phyloP scores from a whole-genome alignment of 2,888 invertebrate species.

The Erpobdella octoculata region DNA sequence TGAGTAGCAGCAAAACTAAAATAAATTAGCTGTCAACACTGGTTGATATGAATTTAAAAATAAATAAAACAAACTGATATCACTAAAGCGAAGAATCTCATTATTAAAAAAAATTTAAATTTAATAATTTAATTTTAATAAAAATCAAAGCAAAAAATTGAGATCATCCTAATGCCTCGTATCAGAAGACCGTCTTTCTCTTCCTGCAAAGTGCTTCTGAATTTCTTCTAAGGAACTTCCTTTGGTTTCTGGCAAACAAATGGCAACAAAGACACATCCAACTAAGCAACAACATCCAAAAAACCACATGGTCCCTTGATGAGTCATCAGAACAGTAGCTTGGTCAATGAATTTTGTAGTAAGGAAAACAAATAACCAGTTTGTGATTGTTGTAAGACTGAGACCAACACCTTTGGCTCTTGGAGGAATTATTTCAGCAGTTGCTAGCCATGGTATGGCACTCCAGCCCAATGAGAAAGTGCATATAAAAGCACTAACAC shows the following conservation, averaged over 20 bases:
- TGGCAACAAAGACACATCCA: slow-evolving; percentile 70
- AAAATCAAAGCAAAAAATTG: too few species aligned
- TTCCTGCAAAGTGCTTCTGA: slow-evolving; percentile 38
- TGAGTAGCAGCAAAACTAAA: too few species aligned
- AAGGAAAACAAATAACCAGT: slow-evolving; percentile 54
- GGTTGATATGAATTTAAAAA: too few species aligned
- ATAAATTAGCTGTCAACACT: too few species aligned
- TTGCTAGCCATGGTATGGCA: slow-evolving; percentile 51
- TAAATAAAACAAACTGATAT: too few species aligned
- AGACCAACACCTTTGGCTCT: slow-evolving; percentile 80
- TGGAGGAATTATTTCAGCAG: slow-evolving; percentile 60
- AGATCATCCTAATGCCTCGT: too few species aligned
- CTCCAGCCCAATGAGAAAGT: slow-evolving; percentile 52
- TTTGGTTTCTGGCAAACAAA: slow-evolving; percentile 82
- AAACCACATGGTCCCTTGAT: slow-evolving; percentile 66
- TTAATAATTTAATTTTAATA: too few species aligned
- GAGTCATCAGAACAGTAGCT: slow-evolving; percentile 41
- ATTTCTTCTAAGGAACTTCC: slow-evolving; percentile 89
- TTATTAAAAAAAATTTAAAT: too few species aligned
- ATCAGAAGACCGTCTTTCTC: too few species aligned
- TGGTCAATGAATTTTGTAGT: slow-evolving; percentile 46
- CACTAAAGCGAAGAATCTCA: too few species aligned
- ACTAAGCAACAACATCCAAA: slow-evolving; percentile 67
- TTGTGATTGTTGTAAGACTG: slow-evolving; percentile 79
- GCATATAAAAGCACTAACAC: slow-evolving; percentile 46